Base-by-base conservation (phyloP, 2,113 vertebrate species). In the Myotis lucifugus region DNA sequence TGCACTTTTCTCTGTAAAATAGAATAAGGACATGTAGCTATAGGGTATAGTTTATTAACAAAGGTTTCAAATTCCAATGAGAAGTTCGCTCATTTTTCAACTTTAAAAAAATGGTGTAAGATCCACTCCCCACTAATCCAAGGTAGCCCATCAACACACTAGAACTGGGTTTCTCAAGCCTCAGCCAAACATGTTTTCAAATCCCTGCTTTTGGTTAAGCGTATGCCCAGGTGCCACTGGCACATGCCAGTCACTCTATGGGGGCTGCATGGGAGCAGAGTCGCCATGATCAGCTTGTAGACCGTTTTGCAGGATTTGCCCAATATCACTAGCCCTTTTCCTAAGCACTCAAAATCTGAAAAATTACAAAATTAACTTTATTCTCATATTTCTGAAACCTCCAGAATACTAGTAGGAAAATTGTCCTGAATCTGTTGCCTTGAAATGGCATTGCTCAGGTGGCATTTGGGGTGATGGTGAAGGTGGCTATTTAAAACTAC, bases 41-140 rank as follows among this genome's bases (percentile, higher is more conserved):
- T 19, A 19, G 84, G 34, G 61, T 8, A 32, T 6, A 46, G 79
- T 64, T 88, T 79, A 77, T 32, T 64, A 85, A 32, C 23, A 72
- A 42, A 78, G 15, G 70, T 70, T 85, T 83, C 48, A 72, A 91
- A 87, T 84, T 67, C n/a, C 76, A 96, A 29, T 77, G 18, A 56
- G 50, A 91, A 78, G 34, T 85, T 32, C 81, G 7, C 59, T 89
- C 52, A 90, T 77, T 70, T 76, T 84, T 64, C 37, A 69, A 59
- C 46, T 70, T 48, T 2, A 59, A 88, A 66, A 64, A 19, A 82
- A 61, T 7, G 8, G 29, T 25, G 23, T 27, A 67, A 10, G 7
- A 37, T 37, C 27, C 2, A 70, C 13, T 76, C 74, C 56, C 64
- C 59, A 6, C 69, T 77, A 94, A 90, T 17, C 67, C 73, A 92